Base-by-base conservation (phyloP, 2,888 invertebrate species). In the Pantelozetes paolii region DNA sequence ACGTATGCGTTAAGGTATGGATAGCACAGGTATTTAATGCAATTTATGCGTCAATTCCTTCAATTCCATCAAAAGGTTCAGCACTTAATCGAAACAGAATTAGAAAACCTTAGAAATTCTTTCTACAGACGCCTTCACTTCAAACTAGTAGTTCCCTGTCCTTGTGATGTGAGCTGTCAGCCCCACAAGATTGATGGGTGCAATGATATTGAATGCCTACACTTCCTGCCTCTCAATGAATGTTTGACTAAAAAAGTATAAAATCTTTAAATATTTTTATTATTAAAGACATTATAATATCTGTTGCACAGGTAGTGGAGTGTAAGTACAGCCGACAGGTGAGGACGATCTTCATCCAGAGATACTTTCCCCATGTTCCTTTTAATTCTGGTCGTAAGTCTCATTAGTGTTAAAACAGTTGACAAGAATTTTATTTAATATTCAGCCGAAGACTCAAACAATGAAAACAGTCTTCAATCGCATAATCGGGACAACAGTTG, bases 51-150 rank as follows among this genome's bases (percentile, higher is more conserved):
- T 73, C 13, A 11, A 26, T 28, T 20, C 23, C 30, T 40, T 45
- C 1, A 26, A 50, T 40, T 23, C 13, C 8, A 32, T 2, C 26
- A 18, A 23, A 23, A 77, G 77, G 77, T 78, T 18, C 80, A 83
- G 9, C 81, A 83, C 76, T 81, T 83, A 74, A 76, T 84, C 64
- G 83, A 84, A 77, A 79, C 80, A 6, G 80, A 81, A 74, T 76
- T 83, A 57, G 81, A 80, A 54, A 81, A 82, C 73, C 77, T 84
- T 20, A 79, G 81, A 6, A 81, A 81, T 74, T 77, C 80, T 73
- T 84, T 83, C 82, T 82, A 83, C 79, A 81, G 81, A 75, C 79
- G 83, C 30, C 77, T 84, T n/a, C 78, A 80, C 15, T 83, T 81
- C 77, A 79, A 78, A 40, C 78, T 82, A 8, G 80, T 79, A 75